Conservation (phyloP, 2,797 vertebrate species). For the Naso thynnoides region DNA sequence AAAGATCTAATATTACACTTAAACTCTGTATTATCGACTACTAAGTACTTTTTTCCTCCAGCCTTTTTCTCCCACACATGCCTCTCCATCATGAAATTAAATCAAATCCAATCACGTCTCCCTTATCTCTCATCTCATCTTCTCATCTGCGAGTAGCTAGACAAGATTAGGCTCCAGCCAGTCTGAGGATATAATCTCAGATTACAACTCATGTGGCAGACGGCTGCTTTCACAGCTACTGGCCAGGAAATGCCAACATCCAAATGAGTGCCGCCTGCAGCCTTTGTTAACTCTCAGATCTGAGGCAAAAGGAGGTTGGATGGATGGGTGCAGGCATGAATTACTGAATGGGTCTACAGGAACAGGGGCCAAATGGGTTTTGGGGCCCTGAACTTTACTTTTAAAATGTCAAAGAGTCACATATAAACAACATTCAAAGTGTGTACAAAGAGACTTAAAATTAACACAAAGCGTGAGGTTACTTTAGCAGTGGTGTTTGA, state of each 20-base stretch:
- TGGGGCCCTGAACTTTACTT: background rate
- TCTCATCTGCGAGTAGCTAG: constrained; percentile 60
- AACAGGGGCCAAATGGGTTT: background rate
- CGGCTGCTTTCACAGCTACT: constrained; percentile 55
- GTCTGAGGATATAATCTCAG: constrained; percentile 72
- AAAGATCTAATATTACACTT: constrained; percentile 20
- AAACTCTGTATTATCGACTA: background rate
- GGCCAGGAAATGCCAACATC: constrained; percentile 28
- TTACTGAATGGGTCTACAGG: background rate
- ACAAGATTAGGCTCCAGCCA: constrained; percentile 68
- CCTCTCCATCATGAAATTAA: constrained; percentile 31
- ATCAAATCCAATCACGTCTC: constrained; percentile 39
- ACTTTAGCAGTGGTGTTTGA: too few relatives aligned
- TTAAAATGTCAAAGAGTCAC: background rate
- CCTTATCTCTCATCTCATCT: constrained; percentile 46
- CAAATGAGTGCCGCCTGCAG: constrained; percentile 39
- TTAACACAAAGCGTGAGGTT: too few relatives aligned
- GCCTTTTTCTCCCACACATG: constrained; percentile 5
- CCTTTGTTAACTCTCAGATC: constrained; percentile 28
- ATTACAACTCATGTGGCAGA: constrained; percentile 68
- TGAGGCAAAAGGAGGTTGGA: background rate
- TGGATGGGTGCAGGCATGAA: background rate
- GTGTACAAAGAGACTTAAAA: background rate
- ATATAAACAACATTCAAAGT: background rate
- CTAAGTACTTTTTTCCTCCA: background rate